phyloP scores from a whole-genome alignment of 2,113 vertebrate genomes.

The Tragelaphus scriptus region DNA sequence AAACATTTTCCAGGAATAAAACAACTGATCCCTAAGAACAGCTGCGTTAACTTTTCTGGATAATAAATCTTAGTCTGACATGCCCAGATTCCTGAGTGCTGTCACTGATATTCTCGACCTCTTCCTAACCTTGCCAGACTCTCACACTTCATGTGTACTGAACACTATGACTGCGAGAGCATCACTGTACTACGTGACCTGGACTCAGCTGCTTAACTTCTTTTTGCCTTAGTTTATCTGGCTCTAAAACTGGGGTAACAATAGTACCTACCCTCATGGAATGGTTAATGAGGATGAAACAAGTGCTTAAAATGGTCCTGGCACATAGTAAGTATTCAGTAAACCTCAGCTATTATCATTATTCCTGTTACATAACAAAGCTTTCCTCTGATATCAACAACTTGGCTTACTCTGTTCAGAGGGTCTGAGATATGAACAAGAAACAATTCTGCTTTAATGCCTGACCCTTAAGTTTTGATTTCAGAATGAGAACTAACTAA shows the following conservation, averaged over 20 bases:
- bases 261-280: neutral
- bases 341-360: neutral
- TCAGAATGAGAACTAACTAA: conserved; percentile 20
- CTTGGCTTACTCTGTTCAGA: neutral
- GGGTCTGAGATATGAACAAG: neutral
- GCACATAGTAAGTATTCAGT: neutral
- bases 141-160: neutral
- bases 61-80: neutral
- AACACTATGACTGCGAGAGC: neutral
- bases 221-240: neutral
- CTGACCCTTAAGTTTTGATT: neutral
- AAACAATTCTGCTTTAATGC: neutral
- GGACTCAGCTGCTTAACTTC: neutral
- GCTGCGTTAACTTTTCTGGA: conserved; percentile 38
- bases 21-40: conserved; percentile 25
- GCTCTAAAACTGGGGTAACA: neutral
- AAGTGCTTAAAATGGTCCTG: neutral
- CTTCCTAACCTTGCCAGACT: neutral
- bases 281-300: neutral
- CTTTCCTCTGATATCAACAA: neutral
- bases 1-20: conserved; percentile 66
- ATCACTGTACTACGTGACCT: neutral
- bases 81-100: neutral
- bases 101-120: neutral
- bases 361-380: neutral